Evolutionary conservation across 2,113 vertebrate genomes (phyloP).

Genomic region (Nothoprocta pentlandii): DNA sequence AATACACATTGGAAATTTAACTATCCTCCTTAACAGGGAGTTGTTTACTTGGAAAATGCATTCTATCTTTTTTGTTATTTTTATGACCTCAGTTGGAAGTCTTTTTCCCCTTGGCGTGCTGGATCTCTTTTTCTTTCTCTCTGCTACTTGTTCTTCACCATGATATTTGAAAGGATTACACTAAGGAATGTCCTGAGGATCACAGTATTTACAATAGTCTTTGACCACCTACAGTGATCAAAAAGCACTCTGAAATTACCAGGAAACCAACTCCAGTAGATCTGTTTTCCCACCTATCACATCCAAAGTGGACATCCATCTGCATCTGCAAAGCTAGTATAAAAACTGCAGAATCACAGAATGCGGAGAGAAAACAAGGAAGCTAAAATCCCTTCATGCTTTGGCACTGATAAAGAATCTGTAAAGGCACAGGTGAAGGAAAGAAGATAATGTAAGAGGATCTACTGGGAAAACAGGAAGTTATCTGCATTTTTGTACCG

Average conservation of each 20-base stretch:
- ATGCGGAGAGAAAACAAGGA: background rate
- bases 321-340: background rate
- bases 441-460: background rate
- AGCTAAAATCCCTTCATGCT: background rate
- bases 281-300: background rate
- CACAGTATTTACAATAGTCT: fast-evolving
- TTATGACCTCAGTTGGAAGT: background rate
- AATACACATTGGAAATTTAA: background rate
- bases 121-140: background rate
- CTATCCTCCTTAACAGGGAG: background rate
- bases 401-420: background rate
- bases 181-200: background rate
- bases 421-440: background rate
- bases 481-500: background rate
- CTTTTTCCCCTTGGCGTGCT: background rate
- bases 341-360: background rate
- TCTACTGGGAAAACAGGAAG: background rate
- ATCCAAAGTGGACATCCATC: background rate
- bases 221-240: background rate
- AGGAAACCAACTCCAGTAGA: background rate
- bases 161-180: background rate
- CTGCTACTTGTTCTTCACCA: background rate
- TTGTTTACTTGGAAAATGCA: background rate
- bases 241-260: background rate
- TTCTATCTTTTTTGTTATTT: background rate